Base-by-base conservation (phyloP, 2,113 vertebrate genomes). In the Cinclus cinclus region DNA sequence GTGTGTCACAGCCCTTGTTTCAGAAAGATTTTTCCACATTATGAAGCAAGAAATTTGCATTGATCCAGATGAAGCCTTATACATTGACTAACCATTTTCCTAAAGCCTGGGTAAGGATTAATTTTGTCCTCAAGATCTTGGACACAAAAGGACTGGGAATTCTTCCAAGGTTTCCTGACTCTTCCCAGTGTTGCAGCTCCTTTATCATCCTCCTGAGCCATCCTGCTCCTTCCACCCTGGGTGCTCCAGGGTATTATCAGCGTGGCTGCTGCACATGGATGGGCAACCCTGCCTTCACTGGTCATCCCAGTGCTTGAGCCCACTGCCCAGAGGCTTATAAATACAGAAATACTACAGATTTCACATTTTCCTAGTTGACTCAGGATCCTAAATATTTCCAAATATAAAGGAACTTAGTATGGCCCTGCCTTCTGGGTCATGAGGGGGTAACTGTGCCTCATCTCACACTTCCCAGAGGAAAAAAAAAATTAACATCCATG, bases 251-350 rank as follows among this genome's bases (percentile, higher is more conserved):
- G 8, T 8, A 21, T 11, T 44, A 44, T 28, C 81, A 42, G 25
- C 0, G 0, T 33, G n/a, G 22, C 7, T 71, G 35, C 27, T 56
- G 15, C 14, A 35, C 19, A 1, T n/a, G 24, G 50, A 65, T 70
- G 46, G 68, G 22, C n/a, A 73, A 5, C 9, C 7, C 23, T 53
- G 44, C 30, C 37, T 62, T 46, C 78, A 15, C 5, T 56, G 46
- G 10, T 67, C 21, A 8, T 42, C 39, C 41, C 78, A 82, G 0
- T 21, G 18, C 13, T 78, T 19, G 7, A 67, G 13, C 30, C 12
- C 20, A 4, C 39, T 74, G 52, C 44, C 31, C 52, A 87, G 8
- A 10, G 39, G 10, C 13, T 90, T 35, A 60, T 35, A 93, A 89
- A 77, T 25, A 28, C 0, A 49, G 19, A 73, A 65, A 77, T 28